Evolutionary conservation across 2,113 vertebrate species (phyloP).

Genomic region (Noctilio leporinus): DNA sequence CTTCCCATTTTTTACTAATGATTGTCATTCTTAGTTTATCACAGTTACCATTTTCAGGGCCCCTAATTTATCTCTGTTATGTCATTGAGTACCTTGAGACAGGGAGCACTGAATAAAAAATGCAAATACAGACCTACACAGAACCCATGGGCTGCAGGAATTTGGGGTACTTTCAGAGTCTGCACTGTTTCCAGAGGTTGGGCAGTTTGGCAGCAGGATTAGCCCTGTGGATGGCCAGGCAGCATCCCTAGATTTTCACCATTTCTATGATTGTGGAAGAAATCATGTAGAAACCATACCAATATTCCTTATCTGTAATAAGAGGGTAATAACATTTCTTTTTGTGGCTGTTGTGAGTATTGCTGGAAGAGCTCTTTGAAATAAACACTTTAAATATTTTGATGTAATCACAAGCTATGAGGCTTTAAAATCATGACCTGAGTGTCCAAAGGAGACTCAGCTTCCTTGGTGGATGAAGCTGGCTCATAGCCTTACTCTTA

Average conservation of each 20-base stretch:
- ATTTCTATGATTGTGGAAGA: neutral
- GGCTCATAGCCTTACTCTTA: neutral
- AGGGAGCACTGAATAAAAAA: neutral
- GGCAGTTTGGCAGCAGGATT: neutral
- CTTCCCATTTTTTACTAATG: neutral
- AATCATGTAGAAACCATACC: neutral
- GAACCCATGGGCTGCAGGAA: neutral
- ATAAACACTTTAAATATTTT: constrained; percentile 41
- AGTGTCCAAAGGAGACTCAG: neutral
- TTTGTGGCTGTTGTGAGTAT: constrained; percentile 18
- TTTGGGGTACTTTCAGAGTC: neutral
- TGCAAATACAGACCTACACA: neutral
- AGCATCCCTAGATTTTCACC: neutral
- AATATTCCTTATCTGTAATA: constrained; percentile 13
- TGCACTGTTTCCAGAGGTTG: neutral
- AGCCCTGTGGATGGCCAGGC: neutral
- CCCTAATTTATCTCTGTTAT: neutral
- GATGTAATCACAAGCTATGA: constrained; percentile 31
- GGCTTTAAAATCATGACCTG: constrained; percentile 21
- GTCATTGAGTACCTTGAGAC: neutral
- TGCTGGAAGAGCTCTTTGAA: constrained; percentile 44
- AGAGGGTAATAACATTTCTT: constrained; percentile 26
- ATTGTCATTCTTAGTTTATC: neutral
- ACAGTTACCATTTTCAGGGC: neutral
- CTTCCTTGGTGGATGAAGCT: neutral